Conservation (phyloP, 35 echinoderm and acorn worm species). For the Acanthaster planci region DNA sequence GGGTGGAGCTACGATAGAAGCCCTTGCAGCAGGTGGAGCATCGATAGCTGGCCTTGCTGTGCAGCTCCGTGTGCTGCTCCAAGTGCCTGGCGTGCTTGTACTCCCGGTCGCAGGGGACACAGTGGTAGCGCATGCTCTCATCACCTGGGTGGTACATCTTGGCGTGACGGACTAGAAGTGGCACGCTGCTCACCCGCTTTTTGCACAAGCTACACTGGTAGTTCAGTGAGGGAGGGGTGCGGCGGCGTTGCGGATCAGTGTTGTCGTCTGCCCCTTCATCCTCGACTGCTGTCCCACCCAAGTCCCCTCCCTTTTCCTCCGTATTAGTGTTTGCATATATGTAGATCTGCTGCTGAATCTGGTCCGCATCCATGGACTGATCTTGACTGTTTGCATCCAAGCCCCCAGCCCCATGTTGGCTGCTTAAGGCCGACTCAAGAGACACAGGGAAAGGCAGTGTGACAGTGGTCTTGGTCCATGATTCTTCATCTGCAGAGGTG, state of each 20-base stretch:
- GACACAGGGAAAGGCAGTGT: constrained; percentile 2
- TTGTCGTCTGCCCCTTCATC: neutral
- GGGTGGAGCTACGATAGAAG: constrained; percentile 13
- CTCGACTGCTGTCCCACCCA: neutral
- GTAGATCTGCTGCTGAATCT: constrained; percentile 14
- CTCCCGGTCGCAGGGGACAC: constrained; percentile 13
- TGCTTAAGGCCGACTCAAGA: neutral
- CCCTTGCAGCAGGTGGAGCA: constrained; percentile 17
- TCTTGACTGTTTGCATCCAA: neutral
- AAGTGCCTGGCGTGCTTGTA: constrained; percentile 15
- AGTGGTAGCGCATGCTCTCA: constrained; percentile 14
- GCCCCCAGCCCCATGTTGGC: neutral
- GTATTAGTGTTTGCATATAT: constrained; percentile 16
- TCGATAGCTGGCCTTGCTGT: constrained; percentile 17
- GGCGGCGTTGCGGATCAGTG: neutral
- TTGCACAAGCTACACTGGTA: constrained; percentile 14
- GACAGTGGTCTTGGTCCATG: neutral
- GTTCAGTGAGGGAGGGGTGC: neutral
- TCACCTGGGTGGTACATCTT: neutral
- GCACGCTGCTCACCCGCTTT: neutral
- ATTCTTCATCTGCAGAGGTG: neutral
- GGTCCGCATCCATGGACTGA: neutral
- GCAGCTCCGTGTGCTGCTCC: constrained; percentile 6
- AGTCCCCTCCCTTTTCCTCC: neutral
- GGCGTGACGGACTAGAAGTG: neutral